These are phyloP conservation scores for Dicrurus megarhynchus DNA, from an alignment of 2,113 vertebrate genomes.

Conservation along the genomic window DNA sequence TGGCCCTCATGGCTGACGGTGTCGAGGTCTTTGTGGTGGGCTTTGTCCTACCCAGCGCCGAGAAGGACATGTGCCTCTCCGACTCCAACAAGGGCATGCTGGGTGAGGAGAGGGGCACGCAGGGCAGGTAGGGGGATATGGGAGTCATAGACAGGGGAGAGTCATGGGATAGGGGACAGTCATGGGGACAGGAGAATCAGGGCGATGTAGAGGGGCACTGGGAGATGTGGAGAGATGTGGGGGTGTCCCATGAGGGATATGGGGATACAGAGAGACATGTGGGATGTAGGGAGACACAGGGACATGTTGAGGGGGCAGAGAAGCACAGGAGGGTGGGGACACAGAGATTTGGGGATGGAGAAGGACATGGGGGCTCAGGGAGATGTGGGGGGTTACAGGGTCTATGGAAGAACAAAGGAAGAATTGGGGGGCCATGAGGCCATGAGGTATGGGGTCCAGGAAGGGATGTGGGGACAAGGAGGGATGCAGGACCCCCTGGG, in stretches of 20 bases:
- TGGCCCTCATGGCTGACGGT: constrained; percentile 95
- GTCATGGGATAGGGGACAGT: fast-evolving
- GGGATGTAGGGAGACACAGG: background rate
- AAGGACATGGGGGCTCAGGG: too few species aligned
- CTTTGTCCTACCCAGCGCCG: constrained; percentile 93
- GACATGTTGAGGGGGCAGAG: background rate
- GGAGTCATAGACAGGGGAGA: background rate
- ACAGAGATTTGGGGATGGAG: too few species aligned
- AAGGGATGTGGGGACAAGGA: background rate
- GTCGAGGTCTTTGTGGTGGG: constrained; percentile 97
- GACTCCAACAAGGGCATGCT: constrained; percentile 99
- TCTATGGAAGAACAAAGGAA: too few species aligned
- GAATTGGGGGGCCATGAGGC: background rate
- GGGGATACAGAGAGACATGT: background rate
- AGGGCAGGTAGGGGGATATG: background rate
- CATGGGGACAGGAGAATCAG: background rate
- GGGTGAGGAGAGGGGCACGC: constrained; percentile 76
- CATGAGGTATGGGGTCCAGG: background rate
- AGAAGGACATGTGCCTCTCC: constrained; percentile 98
- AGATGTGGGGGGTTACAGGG: too few species aligned
- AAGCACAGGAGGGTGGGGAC: too few species aligned
- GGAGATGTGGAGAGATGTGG: background rate
- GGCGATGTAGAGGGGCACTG: fast-evolving
- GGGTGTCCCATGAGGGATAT: too few species aligned
- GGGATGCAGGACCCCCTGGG: background rate